Percentiles rank a stretch among this genome's conserved stretches.
phyloP scores from a whole-genome alignment of 2,888 invertebrate genomes.

The Pherbina coryleti region DNA sequence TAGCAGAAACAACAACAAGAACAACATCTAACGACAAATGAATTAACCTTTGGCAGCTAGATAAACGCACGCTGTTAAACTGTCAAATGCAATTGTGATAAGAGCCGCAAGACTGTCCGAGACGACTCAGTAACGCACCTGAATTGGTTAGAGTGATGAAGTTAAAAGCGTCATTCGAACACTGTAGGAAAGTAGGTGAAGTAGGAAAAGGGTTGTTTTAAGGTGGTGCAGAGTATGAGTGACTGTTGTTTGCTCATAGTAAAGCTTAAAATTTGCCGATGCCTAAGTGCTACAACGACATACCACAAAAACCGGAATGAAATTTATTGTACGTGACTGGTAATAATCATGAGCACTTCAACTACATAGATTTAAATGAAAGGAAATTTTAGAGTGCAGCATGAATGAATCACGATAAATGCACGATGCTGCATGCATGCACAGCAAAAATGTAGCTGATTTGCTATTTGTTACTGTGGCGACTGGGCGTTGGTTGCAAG shows the following conservation, averaged over 20 bases:
- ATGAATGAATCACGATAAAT: neutral
- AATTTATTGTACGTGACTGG: conserved; percentile 33
- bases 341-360: neutral
- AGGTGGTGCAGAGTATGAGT: neutral
- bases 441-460: neutral
- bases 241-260: neutral
- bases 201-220: neutral
- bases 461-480: neutral
- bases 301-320: conserved; percentile 21
- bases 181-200: too few relatives aligned
- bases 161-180: neutral
- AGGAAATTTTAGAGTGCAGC: neutral
- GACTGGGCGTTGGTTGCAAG: too few relatives aligned
- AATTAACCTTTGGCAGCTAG: neutral
- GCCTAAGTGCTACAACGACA: neutral
- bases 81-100: conserved; percentile 7
- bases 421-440: neutral
- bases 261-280: neutral
- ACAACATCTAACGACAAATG: neutral
- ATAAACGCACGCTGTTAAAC: conserved; percentile 3
- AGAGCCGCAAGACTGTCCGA: neutral
- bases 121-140: neutral
- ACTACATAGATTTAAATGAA: neutral
- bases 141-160: neutral
- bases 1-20: neutral